Evolutionary conservation across 1,140 invertebrate genomes (phyloP).

Genomic region (Matsumurasca onukii): DNA sequence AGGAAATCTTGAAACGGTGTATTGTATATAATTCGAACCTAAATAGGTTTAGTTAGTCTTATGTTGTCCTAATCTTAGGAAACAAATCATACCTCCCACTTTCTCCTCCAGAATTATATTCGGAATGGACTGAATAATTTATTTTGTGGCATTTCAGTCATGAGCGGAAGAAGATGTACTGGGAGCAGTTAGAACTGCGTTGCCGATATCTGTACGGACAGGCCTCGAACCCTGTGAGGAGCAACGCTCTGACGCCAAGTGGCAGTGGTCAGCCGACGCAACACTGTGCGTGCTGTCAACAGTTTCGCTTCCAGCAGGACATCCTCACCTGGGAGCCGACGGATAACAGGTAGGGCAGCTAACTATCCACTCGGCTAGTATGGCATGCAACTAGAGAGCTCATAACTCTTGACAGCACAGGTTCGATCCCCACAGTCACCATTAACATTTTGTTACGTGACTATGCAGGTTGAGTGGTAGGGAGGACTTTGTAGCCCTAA

Average conservation of each 20-base stretch:
- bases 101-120: no score
- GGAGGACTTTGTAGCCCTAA: no score
- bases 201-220: constrained; percentile 74
- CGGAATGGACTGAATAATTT: no score
- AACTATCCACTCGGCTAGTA: no score
- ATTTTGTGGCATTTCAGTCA: no score
- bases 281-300: constrained; percentile 70
- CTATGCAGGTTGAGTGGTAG: no score
- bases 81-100: no score
- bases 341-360: constrained; percentile 48
- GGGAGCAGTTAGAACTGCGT: constrained; percentile 83
- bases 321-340: constrained; percentile 51
- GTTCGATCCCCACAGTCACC: no score
- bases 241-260: constrained; percentile 52
- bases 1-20: not conserved
- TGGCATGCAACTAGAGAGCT: no score
- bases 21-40: constrained; percentile 14
- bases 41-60: not conserved
- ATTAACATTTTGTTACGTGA: no score
- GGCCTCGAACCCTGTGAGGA: constrained; percentile 47
- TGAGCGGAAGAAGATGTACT: constrained; percentile 91
- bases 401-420: no score
- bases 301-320: constrained; percentile 59
- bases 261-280: constrained; percentile 48
- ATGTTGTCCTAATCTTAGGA: no score